phyloP scores from a whole-genome alignment of 2,113 vertebrate species.

The Laticauda colubrina region DNA sequence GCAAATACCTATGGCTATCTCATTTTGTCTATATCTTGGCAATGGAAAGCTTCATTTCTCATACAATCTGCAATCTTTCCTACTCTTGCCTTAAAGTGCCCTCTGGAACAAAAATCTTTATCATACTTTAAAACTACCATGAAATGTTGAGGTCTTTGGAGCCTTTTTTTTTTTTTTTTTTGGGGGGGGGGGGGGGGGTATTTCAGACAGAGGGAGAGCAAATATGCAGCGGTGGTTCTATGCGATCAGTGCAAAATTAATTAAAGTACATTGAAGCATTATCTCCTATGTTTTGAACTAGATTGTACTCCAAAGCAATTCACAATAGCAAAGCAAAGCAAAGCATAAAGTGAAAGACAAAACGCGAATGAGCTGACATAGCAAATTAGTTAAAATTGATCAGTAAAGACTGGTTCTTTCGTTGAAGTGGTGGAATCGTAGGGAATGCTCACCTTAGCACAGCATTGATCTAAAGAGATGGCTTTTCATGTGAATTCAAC shows the following conservation, averaged over 20 bases:
- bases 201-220: neutral
- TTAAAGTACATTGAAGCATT: neutral
- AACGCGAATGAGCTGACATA: neutral
- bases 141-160: neutral
- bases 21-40: neutral
- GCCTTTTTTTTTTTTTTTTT: neutral
- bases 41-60: neutral
- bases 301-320: neutral
- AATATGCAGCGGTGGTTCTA: neutral
- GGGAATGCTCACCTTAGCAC: neutral
- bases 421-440: neutral
- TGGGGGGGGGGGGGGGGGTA: neutral
- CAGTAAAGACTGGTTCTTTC: neutral
- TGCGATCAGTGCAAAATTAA: neutral
- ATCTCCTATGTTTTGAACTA: neutral
- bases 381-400: neutral
- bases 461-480: neutral
- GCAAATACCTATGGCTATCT: neutral
- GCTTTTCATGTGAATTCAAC: neutral
- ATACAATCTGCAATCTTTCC: neutral
- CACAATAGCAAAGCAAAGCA: neutral
- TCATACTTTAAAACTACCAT: neutral
- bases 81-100: neutral
- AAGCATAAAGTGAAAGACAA: neutral
- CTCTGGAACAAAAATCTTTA: neutral